phyloP scores from a whole-genome alignment of 2,113 vertebrate species.

The Rhinopithecus roxellana region DNA sequence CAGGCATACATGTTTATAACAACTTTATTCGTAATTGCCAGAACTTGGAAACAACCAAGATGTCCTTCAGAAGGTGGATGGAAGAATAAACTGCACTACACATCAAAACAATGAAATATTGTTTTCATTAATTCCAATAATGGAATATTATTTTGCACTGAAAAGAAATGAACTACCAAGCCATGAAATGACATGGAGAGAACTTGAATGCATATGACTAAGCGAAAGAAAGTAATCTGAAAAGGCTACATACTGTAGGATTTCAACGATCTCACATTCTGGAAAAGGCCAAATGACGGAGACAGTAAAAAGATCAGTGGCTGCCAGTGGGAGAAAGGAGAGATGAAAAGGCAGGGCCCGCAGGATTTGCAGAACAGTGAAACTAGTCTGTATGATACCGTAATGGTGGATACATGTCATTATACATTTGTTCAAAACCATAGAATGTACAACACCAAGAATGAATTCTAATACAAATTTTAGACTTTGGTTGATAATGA shows the following conservation, averaged over 20 bases:
- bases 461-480: not conserved
- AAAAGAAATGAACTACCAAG: not conserved
- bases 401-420: not conserved
- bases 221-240: not conserved
- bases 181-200: not conserved
- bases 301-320: not conserved
- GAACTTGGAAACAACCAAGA: not conserved
- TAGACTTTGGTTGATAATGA: not conserved
- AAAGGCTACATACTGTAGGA: not conserved
- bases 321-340: not conserved
- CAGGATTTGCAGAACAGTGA: not conserved
- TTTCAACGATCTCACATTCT: not conserved
- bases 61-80: not conserved
- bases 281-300: not conserved
- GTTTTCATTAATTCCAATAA: too few relatives aligned
- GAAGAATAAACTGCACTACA: not conserved
- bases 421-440: not conserved
- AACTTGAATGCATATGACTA: not conserved
- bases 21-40: not conserved
- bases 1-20: not conserved
- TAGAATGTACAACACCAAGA: not conserved
- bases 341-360: not conserved
- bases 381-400: not conserved
- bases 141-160: not conserved
- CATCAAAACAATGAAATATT: not conserved